These are phyloP conservation scores for Tortricodes alternella DNA, from an alignment of 2,888 invertebrate species.

Conservation along the genomic window DNA sequence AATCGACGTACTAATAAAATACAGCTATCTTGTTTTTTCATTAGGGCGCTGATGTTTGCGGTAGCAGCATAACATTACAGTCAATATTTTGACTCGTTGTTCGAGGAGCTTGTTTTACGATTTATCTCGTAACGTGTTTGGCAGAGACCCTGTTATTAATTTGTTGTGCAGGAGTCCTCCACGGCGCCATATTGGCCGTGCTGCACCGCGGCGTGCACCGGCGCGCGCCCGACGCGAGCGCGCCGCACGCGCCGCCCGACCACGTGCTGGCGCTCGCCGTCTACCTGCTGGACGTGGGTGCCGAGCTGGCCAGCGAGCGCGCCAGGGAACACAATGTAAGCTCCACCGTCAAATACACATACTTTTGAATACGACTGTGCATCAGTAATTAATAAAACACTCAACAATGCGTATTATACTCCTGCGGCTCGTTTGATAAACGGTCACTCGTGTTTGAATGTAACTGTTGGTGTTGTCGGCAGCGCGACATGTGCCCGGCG, in stretches of 20 bases:
- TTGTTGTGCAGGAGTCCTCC: slow-evolving; percentile 84
- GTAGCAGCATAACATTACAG: too few relatives aligned
- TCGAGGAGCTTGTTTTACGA: too few relatives aligned
- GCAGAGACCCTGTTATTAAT: too few relatives aligned
- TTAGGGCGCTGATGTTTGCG: too few relatives aligned
- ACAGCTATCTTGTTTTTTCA: too few relatives aligned
- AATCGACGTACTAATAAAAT: too few relatives aligned
- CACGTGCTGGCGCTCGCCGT: slow-evolving; percentile 93
- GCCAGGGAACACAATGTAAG: slow-evolving; percentile 42
- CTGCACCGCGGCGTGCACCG: slow-evolving; percentile 77
- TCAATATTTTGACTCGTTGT: too few relatives aligned
- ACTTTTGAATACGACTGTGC: too few relatives aligned
- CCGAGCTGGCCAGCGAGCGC: slow-evolving; percentile 71
- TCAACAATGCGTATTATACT: too few relatives aligned
- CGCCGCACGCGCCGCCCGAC: slow-evolving; percentile 85
- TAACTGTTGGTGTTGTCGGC: not conserved
- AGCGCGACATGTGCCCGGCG: slow-evolving; percentile 54
- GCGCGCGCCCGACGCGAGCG: slow-evolving; percentile 87
- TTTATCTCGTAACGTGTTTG: not conserved
- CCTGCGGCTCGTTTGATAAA: too few relatives aligned
- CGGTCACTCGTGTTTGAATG: too few relatives aligned
- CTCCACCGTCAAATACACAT: not conserved
- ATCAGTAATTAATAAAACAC: too few relatives aligned
- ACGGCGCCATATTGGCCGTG: slow-evolving; percentile 81
- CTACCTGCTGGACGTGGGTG: slow-evolving; percentile 93